Evolutionary conservation across 2,888 invertebrate species (phyloP).

Genomic region (Heliconius ismenius): DNA sequence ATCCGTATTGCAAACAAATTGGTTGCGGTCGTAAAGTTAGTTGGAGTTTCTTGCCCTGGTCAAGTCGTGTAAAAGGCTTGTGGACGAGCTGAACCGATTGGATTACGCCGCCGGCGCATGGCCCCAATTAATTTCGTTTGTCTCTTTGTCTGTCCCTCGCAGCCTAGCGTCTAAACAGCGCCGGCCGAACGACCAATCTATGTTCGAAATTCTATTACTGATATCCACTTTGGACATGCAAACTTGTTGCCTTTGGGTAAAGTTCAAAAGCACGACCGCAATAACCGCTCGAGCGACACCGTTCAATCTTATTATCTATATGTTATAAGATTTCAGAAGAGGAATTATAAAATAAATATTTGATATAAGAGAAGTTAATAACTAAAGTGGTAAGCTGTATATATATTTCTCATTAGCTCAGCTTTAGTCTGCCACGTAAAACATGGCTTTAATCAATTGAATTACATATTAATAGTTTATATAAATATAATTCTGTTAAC

Average conservation of each 20-base stretch:
- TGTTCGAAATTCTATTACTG: slow-evolving; percentile 71
- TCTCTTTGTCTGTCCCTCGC: slow-evolving; percentile 67
- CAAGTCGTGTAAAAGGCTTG: slow-evolving; percentile 62
- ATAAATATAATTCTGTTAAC: background rate
- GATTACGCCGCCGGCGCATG: slow-evolving; percentile 72
- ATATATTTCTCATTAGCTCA: background rate
- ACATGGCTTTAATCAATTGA: background rate
- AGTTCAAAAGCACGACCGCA: slow-evolving; percentile 42
- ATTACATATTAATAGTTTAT: background rate
- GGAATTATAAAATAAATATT: background rate
- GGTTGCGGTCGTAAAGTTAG: slow-evolving; percentile 42
- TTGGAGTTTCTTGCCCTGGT: slow-evolving; percentile 44
- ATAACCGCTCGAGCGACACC: slow-evolving; percentile 30
- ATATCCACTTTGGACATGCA: slow-evolving; percentile 56
- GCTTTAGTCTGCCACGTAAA: background rate
- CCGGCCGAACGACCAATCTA: slow-evolving; percentile 65
- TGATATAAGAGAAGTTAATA: background rate
- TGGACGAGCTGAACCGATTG: slow-evolving; percentile 59
- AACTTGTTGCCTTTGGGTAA: slow-evolving; percentile 46
- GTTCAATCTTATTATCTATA: slow-evolving; percentile 21
- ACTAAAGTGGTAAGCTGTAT: background rate
- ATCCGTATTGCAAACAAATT: slow-evolving; percentile 42
- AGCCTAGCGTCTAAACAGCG: slow-evolving; percentile 59
- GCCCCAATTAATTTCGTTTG: slow-evolving; percentile 79
- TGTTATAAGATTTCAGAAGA: background rate